Percentiles rank a stretch among this genome's conserved stretches.
Evolutionary conservation across 2,797 vertebrate genomes (phyloP).

Genomic region (Syngnathus acus): DNA sequence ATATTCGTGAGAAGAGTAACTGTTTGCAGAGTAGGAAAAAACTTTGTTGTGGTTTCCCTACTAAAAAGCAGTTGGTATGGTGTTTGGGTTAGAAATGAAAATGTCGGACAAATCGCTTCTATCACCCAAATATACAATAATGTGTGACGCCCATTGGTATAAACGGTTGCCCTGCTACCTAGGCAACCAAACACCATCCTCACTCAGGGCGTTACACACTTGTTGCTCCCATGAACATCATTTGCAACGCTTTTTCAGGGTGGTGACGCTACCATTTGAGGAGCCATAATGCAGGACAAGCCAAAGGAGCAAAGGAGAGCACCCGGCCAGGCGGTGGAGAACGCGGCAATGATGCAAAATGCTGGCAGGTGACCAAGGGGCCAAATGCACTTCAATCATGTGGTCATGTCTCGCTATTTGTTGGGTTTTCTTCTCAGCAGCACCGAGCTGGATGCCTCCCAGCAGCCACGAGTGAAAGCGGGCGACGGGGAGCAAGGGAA

Average conservation of each 20-base stretch:
- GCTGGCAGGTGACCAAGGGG: neutral
- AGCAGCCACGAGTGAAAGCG: neutral
- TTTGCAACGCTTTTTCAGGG: neutral
- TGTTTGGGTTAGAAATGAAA: neutral
- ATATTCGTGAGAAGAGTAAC: neutral
- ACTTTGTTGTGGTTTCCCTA: neutral
- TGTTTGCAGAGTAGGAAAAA: neutral
- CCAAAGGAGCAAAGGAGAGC: constrained; percentile 14
- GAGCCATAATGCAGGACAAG: constrained; percentile 31
- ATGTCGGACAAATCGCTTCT: neutral
- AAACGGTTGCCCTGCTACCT: neutral
- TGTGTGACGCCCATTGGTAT: neutral
- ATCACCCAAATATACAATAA: neutral
- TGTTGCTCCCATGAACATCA: neutral
- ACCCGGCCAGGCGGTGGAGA: neutral
- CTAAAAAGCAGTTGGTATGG: neutral
- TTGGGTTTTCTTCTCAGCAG: neutral
- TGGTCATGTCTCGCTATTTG: neutral
- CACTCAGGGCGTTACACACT: neutral
- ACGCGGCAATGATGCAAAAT: neutral
- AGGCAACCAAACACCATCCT: neutral
- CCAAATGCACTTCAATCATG: neutral
- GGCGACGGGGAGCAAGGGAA: neutral
- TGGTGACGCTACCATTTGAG: neutral
- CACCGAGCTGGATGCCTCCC: neutral